These are phyloP conservation scores for Lamellibrachia columna DNA, from an alignment of 2,888 invertebrate genomes.

Conservation along the genomic window DNA sequence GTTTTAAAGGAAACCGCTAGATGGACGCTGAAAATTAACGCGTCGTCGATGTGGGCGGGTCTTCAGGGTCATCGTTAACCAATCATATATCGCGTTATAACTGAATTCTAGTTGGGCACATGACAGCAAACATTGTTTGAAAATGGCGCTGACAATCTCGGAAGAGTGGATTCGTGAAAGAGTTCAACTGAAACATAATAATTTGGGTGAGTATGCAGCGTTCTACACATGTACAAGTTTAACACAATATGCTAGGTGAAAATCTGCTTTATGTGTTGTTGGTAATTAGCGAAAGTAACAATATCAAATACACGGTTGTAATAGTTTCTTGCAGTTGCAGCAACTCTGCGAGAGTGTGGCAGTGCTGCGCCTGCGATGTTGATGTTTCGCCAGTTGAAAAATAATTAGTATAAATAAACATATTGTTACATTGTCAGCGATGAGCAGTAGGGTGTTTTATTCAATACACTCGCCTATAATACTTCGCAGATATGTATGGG, in stretches of 20 bases:
- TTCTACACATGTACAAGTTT: neutral
- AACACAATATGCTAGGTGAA: neutral
- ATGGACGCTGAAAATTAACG: too few relatives aligned
- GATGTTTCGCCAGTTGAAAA: neutral
- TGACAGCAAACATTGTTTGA: slow-evolving; percentile 32
- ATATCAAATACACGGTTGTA: neutral
- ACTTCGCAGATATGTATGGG: neutral
- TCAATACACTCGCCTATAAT: neutral
- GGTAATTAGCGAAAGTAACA: neutral
- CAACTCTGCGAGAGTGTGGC: neutral
- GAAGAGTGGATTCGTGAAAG: slow-evolving; percentile 60
- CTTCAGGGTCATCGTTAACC: neutral
- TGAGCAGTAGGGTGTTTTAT: neutral
- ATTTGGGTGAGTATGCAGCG: slow-evolving; percentile 52
- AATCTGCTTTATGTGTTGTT: neutral
- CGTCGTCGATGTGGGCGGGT: neutral
- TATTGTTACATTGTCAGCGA: neutral
- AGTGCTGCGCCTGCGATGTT: neutral
- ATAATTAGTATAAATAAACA: neutral
- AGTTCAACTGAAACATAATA: slow-evolving; percentile 60
- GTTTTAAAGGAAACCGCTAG: too few relatives aligned
- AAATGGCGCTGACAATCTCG: slow-evolving; percentile 60
- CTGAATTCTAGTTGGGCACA: neutral
- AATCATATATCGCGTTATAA: neutral
- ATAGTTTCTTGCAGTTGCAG: neutral